These are phyloP conservation scores for Petaurus breviceps DNA, from an alignment of 2,113 vertebrate genomes.

Conservation along the genomic window DNA sequence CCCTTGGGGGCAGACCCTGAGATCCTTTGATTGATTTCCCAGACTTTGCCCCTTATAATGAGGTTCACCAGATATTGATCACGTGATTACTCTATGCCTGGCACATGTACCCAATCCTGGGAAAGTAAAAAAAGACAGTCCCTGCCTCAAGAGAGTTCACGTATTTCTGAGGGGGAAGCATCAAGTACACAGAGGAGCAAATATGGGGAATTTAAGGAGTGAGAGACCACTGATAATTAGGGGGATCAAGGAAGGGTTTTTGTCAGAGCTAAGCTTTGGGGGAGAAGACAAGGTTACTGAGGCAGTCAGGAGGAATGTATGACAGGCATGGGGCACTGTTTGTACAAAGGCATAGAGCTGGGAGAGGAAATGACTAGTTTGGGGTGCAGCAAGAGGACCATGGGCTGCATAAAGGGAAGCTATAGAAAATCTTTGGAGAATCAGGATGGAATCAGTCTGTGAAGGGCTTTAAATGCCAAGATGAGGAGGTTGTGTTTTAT, in stretches of 20 bases:
- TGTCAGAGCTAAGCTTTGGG: background rate
- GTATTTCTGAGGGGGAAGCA: background rate
- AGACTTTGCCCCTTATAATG: background rate
- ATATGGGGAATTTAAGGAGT: background rate
- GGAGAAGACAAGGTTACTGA: background rate
- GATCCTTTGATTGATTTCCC: background rate
- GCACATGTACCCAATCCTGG: background rate
- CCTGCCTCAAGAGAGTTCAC: background rate
- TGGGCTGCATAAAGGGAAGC: background rate
- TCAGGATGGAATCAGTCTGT: background rate
- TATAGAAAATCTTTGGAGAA: background rate
- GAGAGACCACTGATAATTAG: background rate
- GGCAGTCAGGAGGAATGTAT: background rate
- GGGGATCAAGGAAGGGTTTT: background rate
- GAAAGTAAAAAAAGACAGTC: background rate
- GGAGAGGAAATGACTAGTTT: background rate
- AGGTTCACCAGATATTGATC: background rate
- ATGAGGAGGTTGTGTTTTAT: background rate
- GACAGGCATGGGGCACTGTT: background rate
- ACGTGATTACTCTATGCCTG: background rate
- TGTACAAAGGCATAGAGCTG: background rate
- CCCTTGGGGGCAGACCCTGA: background rate
- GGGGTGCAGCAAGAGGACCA: background rate
- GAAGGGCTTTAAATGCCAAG: background rate
- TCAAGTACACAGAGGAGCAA: background rate